These are phyloP conservation scores for Cepphus grylle DNA, from an alignment of 2,113 vertebrate genomes.

Conservation along the genomic window DNA sequence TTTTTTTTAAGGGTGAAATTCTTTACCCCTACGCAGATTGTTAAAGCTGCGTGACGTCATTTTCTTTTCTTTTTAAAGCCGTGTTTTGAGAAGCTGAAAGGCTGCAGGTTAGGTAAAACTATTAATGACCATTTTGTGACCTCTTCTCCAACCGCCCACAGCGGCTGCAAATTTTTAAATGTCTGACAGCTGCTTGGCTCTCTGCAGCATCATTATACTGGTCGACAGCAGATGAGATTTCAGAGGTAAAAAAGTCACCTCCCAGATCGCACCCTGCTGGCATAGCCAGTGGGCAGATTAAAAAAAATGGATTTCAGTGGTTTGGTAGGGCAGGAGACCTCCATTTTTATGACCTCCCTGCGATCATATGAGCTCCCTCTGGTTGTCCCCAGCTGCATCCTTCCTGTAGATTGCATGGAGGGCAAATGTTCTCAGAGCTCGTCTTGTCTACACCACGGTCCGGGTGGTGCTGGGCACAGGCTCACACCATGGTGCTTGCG, in stretches of 20 bases:
- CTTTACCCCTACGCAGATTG: not conserved
- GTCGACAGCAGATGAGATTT: not conserved
- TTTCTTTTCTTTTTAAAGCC: not conserved
- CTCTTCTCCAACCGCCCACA: not conserved
- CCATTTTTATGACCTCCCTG: not conserved
- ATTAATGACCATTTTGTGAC: constrained; percentile 19
- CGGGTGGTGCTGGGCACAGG: accelerated
- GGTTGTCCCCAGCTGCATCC: not conserved
- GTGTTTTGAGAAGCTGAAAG: not conserved
- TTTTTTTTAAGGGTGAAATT: not conserved
- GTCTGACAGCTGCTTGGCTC: constrained; percentile 12
- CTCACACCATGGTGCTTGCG: not conserved
- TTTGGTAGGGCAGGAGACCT: not conserved
- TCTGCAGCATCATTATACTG: not conserved
- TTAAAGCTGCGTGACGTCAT: not conserved
- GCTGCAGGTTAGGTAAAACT: not conserved
- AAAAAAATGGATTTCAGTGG: not conserved
- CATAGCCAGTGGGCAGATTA: not conserved
- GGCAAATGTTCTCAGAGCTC: not conserved
- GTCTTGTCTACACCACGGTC: not conserved
- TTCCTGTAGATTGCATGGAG: not conserved
- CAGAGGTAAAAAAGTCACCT: not conserved
- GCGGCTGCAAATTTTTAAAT: not conserved
- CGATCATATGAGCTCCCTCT: not conserved
- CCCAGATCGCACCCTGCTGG: not conserved